Evolutionary conservation across 2,888 invertebrate genomes (phyloP), one percentile per base, ranked within the genome.

Genomic region (Drosophila fulvimacula): DNA sequence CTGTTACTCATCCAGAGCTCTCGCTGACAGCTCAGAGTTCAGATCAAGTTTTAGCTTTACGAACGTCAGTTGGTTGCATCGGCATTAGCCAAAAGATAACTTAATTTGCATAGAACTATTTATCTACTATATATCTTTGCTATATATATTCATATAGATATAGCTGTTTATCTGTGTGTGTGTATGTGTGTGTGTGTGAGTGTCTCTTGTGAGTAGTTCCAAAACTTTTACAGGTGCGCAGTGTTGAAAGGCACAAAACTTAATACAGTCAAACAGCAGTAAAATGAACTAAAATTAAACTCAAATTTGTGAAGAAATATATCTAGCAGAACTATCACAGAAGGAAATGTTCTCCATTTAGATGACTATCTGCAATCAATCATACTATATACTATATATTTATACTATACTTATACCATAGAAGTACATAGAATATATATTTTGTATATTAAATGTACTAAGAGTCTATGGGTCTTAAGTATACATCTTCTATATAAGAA

Each of bases 11-110:
- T 62, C 56, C 38, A 30, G 36, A 67, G 49, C 46, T 53, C 21
- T 27, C 19, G 65, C 55, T 53, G 36, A 44, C 38, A 46, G 66
- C 41, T 48, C 32, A 42, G 36, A 69, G 62, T 63, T 88, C 87
- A 84, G 87, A 84, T 79, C 69, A 83, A 81, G 67, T 88, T 83
- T 73, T 85, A 69, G 72, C 87, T 83, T 83, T 52, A 73, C 74
- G 73, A 76, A 69, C 73, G 76, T 62, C 83, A 88, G 83, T 88
- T 73, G 69, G 42, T 63, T 19, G 71, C 68, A 68, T 64, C 86
- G 83, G 88, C 76, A 81, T 79, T 76, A 88, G 65, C 79, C 79
- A 44, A 57, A 59, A 64, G 38, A 61, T 55, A 65, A 38, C 60
- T 52, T 13, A 24, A 46, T 51, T 44, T 30, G 1, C 30, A n/a